These are phyloP conservation scores for Portunus trituberculatus DNA, from an alignment of 1,140 invertebrate species.

Conservation along the genomic window DNA sequence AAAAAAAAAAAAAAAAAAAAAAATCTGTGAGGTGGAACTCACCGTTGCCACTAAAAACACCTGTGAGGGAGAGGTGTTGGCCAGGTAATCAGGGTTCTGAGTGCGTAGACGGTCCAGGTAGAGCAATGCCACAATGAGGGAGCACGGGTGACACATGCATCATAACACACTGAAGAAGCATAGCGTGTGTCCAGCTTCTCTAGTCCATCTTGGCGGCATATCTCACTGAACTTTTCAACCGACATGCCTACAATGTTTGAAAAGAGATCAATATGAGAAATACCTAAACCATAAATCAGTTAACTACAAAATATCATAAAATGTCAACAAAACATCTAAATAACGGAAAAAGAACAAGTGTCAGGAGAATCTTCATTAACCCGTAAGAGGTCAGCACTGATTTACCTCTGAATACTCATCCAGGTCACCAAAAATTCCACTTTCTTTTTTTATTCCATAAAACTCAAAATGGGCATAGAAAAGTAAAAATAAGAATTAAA, in stretches of 20 bases:
- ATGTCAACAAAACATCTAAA: not conserved
- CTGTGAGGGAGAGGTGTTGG: constrained; percentile 90
- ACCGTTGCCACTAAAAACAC: constrained; percentile 96
- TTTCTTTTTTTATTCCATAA: no score
- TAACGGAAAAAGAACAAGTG: not conserved
- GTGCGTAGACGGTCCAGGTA: constrained; percentile 92
- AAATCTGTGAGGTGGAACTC: constrained; percentile 77
- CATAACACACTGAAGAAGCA: constrained; percentile 88
- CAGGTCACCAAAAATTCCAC: no score
- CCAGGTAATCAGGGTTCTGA: constrained; percentile 91
- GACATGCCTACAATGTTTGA: constrained; percentile 86
- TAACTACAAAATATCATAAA: constrained; percentile 33
- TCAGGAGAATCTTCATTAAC: no score
- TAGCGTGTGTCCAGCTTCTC: constrained; percentile 89
- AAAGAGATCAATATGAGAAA: constrained; percentile 31
- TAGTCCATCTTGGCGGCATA: constrained; percentile 86
- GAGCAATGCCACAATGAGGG: constrained; percentile 89
- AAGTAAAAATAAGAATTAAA: no score
- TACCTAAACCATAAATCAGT: not conserved
- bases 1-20: no score
- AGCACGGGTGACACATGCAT: constrained; percentile 92
- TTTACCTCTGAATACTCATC: no score
- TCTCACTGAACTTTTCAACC: constrained; percentile 89
- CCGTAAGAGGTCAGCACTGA: no score
- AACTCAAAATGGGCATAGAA: no score